Conservation (phyloP, 2,113 vertebrate species). For the Plestiodon gilberti region DNA sequence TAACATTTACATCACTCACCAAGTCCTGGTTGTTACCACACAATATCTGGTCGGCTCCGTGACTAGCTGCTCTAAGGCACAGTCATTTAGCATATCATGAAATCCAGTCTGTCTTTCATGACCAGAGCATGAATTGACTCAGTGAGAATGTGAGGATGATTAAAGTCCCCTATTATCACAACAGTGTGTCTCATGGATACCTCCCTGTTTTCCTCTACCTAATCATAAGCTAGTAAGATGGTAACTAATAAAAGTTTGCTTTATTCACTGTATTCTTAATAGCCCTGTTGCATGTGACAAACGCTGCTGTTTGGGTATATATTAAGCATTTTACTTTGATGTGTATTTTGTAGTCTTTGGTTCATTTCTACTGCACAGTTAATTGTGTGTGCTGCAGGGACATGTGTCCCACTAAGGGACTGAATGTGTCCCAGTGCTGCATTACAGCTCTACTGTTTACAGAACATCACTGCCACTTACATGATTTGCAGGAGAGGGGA, state of each 20-base stretch:
- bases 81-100: no score
- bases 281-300: constrained; percentile 8
- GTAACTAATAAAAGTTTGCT: neutral
- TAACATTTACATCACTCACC: no score
- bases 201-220: no score
- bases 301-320: constrained; percentile 35
- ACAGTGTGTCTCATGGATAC: no score
- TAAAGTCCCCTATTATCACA: no score
- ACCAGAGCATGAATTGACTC: no score
- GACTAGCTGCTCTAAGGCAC: no score
- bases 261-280: neutral
- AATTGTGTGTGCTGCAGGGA: neutral
- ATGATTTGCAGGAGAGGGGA: neutral
- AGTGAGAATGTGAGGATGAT: no score
- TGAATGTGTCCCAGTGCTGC: constrained; percentile 14
- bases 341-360: neutral
- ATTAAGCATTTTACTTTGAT: neutral
- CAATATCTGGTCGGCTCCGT: no score
- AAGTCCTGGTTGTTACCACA: no score
- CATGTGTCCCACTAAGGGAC: neutral
- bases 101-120: no score
- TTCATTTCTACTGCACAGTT: neutral
- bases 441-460: neutral
- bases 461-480: neutral
- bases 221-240: no score